Percentiles rank a stretch among this genome's conserved stretches.
Conservation (phyloP, 64 coral and sea anemone genomes). For the Anthopleura sola region DNA sequence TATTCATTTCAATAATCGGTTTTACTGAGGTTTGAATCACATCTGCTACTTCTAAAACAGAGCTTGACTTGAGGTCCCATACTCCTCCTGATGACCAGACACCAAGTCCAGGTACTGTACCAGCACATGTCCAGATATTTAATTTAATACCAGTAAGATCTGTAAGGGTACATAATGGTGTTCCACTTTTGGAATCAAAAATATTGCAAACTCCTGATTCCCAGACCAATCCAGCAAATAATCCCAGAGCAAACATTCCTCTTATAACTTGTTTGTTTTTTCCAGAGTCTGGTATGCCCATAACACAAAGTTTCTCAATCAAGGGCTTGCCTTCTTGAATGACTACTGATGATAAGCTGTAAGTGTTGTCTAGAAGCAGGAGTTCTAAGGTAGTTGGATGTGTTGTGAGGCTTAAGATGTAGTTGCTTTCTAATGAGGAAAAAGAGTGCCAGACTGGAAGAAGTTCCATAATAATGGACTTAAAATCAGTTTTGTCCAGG, state of each 20-base stretch:
- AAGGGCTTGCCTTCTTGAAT: slow-evolving; percentile 52
- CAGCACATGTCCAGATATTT: slow-evolving; percentile 42
- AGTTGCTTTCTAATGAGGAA: not conserved
- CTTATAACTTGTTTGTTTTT: not conserved
- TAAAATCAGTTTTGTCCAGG: slow-evolving; percentile 72
- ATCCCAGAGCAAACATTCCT: slow-evolving; percentile 50
- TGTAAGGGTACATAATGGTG: slow-evolving; percentile 23
- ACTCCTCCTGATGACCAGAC: slow-evolving; percentile 54
- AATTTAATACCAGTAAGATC: slow-evolving; percentile 38
- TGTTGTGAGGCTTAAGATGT: slow-evolving; percentile 39
- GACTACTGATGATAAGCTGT: slow-evolving; percentile 29
- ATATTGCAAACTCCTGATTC: slow-evolving; percentile 45
- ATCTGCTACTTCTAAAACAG: slow-evolving; percentile 59
- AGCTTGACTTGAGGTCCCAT: slow-evolving; percentile 64
- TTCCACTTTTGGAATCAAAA: slow-evolving; percentile 64
- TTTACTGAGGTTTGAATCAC: slow-evolving; percentile 34
- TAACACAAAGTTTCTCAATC: slow-evolving; percentile 27
- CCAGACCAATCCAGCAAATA: slow-evolving; percentile 52
- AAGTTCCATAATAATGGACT: slow-evolving; percentile 62
- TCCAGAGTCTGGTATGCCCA: not conserved
- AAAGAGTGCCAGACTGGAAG: slow-evolving; percentile 37
- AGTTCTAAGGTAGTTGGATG: slow-evolving; percentile 77
- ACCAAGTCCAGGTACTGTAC: slow-evolving; percentile 46
- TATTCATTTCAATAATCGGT: not conserved
- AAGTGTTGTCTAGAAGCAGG: slow-evolving; percentile 36